Evolutionary conservation across 2,797 vertebrate genomes (phyloP).

Genomic region (Crenuchus spilurus): DNA sequence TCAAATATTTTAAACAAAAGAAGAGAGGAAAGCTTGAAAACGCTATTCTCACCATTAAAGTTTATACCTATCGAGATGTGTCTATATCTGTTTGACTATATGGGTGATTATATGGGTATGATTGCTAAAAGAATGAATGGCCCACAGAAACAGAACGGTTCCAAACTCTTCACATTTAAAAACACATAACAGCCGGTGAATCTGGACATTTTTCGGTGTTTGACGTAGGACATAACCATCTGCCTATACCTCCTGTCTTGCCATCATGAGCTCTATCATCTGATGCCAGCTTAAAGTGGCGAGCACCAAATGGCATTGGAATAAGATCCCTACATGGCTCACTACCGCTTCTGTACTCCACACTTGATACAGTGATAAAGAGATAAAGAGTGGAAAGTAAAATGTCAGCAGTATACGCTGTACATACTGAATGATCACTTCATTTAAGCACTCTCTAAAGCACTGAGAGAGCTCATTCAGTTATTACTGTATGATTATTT

Average conservation of each 20-base stretch:
- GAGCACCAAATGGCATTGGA: slow-evolving; percentile 26
- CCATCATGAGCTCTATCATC: slow-evolving; percentile 22
- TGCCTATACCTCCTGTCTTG: slow-evolving; percentile 25
- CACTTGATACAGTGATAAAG: background rate
- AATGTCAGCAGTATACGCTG: too few species aligned
- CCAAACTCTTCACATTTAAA: background rate
- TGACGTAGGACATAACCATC: slow-evolving; percentile 33
- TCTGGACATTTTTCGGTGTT: slow-evolving; percentile 15
- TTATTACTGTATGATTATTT: too few species aligned
- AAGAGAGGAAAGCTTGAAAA: too few species aligned
- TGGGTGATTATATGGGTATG: too few species aligned
- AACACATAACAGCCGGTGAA: slow-evolving; percentile 33
- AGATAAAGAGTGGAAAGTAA: background rate
- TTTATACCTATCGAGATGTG: too few species aligned
- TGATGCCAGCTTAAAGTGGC: slow-evolving; percentile 31
- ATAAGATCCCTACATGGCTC: background rate
- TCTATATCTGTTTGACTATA: too few species aligned
- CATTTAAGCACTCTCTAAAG: too few species aligned
- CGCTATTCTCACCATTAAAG: too few species aligned
- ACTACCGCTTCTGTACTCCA: slow-evolving; percentile 3
- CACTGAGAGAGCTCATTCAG: too few species aligned
- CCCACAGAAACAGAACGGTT: background rate
- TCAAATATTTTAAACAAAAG: too few species aligned
- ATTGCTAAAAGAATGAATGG: too few species aligned
- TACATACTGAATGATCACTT: too few species aligned